Percentiles rank a stretch among this genome's conserved stretches.
These are phyloP conservation scores for Helicoverpa assulta DNA, from an alignment of 2,888 invertebrate species.

Conservation along the genomic window DNA sequence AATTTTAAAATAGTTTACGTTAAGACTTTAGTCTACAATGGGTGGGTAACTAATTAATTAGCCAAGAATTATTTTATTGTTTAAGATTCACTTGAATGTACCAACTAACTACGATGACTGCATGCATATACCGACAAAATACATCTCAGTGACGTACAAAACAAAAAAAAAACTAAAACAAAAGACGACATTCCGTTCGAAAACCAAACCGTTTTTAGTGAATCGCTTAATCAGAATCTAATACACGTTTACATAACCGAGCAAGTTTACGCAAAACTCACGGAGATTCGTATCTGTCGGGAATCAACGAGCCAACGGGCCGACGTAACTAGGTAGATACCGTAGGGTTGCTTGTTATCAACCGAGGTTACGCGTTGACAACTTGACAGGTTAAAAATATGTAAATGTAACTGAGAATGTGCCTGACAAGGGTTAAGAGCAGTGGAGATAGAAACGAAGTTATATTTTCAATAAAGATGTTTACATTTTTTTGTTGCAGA, in stretches of 20 bases:
- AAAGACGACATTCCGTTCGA: slow-evolving; percentile 27
- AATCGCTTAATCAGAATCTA: slow-evolving; percentile 63
- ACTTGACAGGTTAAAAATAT: slow-evolving; percentile 42
- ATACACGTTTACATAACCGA: slow-evolving; percentile 60
- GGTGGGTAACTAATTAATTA: no score
- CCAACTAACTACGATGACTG: no score
- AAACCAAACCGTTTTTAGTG: slow-evolving; percentile 44
- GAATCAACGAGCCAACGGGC: slow-evolving; percentile 49
- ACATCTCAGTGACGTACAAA: background rate
- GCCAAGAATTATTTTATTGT: no score
- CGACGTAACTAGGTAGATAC: slow-evolving; percentile 50
- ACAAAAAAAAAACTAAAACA: slow-evolving; percentile 17
- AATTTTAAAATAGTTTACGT: background rate
- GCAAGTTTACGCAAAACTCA: slow-evolving; percentile 62
- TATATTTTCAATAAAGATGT: background rate
- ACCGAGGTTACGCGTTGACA: slow-evolving; percentile 44
- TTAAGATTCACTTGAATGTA: no score
- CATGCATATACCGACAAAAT: no score
- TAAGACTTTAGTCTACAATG: no score
- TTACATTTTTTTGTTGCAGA: background rate
- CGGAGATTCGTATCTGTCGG: slow-evolving; percentile 58
- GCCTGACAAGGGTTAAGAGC: background rate
- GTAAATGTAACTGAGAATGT: slow-evolving; percentile 10
- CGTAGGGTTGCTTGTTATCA: slow-evolving; percentile 56
- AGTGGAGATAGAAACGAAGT: slow-evolving; percentile 6